Conservation (phyloP, 2,797 vertebrate genomes). For the Hypotaenidia okinawae region DNA sequence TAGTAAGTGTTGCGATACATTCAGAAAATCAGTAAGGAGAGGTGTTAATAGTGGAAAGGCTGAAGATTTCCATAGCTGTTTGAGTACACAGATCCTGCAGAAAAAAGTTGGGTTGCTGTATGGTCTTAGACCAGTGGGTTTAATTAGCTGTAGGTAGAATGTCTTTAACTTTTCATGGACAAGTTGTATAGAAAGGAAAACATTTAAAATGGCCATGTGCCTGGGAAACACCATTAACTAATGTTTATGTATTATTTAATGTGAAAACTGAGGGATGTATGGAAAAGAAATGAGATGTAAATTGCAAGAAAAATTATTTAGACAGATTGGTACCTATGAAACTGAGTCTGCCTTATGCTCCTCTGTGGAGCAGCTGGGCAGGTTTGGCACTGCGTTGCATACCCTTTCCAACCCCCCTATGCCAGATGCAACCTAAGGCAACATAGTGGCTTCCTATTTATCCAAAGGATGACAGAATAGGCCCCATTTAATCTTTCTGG, state of each 20-base stretch:
- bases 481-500: background rate
- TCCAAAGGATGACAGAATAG: background rate
- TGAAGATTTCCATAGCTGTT: background rate
- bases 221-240: background rate
- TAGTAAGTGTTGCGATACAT: background rate
- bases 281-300: background rate
- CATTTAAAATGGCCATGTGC: background rate
- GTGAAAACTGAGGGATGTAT: background rate
- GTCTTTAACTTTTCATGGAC: too few species aligned
- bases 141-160: background rate
- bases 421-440: background rate
- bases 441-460: background rate
- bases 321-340: background rate
- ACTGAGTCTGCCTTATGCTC: background rate
- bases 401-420: background rate
- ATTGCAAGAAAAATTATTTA: background rate
- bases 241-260: background rate
- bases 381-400: background rate
- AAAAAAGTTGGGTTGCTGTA: background rate
- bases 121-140: background rate
- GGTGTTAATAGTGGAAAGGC: background rate
- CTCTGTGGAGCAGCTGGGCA: background rate
- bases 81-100: background rate
- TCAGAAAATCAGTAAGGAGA: background rate
- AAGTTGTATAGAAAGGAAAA: background rate